phyloP scores from a whole-genome alignment of 2,113 vertebrate genomes.

The Aspiorhynchus laticeps region DNA sequence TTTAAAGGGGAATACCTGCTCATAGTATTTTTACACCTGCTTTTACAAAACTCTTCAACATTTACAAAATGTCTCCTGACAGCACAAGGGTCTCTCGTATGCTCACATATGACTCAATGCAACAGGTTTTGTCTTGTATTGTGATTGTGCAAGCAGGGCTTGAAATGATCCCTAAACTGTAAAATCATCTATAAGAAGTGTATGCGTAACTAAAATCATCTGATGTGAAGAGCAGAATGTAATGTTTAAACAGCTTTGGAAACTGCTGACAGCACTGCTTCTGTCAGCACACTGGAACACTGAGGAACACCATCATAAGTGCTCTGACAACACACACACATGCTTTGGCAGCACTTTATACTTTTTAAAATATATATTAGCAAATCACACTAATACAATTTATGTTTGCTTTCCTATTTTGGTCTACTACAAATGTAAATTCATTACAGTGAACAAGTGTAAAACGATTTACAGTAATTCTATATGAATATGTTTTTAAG shows the following conservation, averaged over 20 bases:
- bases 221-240: slow-evolving; percentile 31
- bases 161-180: slow-evolving; percentile 50
- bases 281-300: slow-evolving; percentile 33
- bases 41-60: slow-evolving; percentile 28
- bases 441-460: background rate
- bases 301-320: slow-evolving; percentile 1
- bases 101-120: slow-evolving; percentile 2
- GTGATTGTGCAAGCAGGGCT: slow-evolving; percentile 53
- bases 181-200: slow-evolving; percentile 42
- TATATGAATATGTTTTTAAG: background rate
- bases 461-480: background rate
- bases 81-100: background rate
- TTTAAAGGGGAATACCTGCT: slow-evolving; percentile 27
- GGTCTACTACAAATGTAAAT: background rate
- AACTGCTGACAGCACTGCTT: slow-evolving; percentile 54
- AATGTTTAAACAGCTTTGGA: slow-evolving; percentile 31
- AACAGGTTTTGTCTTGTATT: slow-evolving; percentile 7
- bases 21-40: slow-evolving; percentile 31
- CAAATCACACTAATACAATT: background rate
- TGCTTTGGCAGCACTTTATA: background rate
- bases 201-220: slow-evolving; percentile 43
- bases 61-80: slow-evolving; percentile 7
- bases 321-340: background rate
- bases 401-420: background rate
- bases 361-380: background rate